These are phyloP conservation scores for Lasioglossum lativentre DNA, from an alignment of 2,888 invertebrate species.

Conservation along the genomic window DNA sequence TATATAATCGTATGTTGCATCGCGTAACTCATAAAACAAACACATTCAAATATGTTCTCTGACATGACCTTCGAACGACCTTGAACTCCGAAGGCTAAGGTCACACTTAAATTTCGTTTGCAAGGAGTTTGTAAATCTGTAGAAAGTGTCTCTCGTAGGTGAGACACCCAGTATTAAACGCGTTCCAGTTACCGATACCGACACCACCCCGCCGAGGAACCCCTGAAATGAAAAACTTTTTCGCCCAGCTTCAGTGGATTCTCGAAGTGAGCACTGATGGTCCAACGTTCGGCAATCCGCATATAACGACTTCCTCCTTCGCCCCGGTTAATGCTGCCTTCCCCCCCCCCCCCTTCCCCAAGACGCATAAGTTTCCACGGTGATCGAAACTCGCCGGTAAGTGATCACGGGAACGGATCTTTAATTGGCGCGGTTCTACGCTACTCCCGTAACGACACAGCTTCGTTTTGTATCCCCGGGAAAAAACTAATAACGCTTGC, in stretches of 20 bases:
- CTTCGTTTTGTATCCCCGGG: neutral
- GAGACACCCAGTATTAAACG: slow-evolving; percentile 35
- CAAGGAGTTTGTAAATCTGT: too few species aligned
- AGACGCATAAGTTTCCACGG: slow-evolving; percentile 33
- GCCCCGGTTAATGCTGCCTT: slow-evolving; percentile 59
- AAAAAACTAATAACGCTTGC: neutral
- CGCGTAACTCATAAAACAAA: too few species aligned
- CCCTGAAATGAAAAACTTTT: slow-evolving; percentile 65
- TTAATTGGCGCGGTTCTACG: slow-evolving; percentile 49
- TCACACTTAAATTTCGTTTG: too few species aligned
- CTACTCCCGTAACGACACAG: neutral
- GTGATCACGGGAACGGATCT: slow-evolving; percentile 37
- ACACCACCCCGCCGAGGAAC: slow-evolving; percentile 7
- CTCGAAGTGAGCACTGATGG: slow-evolving; percentile 39
- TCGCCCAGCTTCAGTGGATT: slow-evolving; percentile 55
- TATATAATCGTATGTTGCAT: too few species aligned
- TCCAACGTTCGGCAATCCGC: slow-evolving; percentile 58
- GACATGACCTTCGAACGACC: too few species aligned
- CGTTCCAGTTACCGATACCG: neutral
- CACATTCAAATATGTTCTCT: too few species aligned
- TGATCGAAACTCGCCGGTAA: slow-evolving; percentile 34
- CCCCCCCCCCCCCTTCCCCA: too few species aligned
- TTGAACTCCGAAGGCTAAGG: too few species aligned
- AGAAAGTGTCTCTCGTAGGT: too few species aligned
- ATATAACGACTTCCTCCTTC: slow-evolving; percentile 58